phyloP scores from a whole-genome alignment of 2,888 invertebrate species.

The Mythimna albipuncta region DNA sequence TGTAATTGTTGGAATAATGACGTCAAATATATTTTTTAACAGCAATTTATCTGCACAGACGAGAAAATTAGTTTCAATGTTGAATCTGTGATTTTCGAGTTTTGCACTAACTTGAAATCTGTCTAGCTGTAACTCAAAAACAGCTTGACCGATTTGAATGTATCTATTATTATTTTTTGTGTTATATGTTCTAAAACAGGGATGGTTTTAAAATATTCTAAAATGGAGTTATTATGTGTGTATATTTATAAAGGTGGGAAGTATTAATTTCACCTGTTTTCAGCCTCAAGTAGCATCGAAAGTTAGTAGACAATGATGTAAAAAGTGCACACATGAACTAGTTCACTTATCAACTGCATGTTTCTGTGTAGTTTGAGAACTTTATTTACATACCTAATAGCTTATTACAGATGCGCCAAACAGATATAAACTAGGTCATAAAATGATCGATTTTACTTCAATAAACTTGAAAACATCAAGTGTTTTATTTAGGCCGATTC shows the following conservation, averaged over 20 bases:
- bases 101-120: neutral
- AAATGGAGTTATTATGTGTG: too few species aligned
- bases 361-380: constrained; percentile 1
- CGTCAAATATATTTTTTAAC: too few species aligned
- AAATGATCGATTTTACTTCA: constrained; percentile 31
- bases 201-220: too few species aligned
- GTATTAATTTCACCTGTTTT: too few species aligned
- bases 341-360: neutral
- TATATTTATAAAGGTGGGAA: too few species aligned
- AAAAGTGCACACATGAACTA: neutral
- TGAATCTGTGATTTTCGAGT: neutral
- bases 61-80: neutral
- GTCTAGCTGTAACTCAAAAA: too few species aligned
- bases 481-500: constrained; percentile 47
- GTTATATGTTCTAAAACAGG: too few species aligned
- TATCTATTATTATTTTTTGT: too few species aligned
- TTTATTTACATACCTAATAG: constrained; percentile 49
- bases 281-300: too few species aligned
- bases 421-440: constrained; percentile 49
- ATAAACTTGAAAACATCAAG: constrained; percentile 57
- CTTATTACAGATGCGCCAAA: constrained; percentile 32
- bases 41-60: neutral
- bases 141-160: too few species aligned
- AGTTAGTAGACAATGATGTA: neutral
- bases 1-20: neutral